These are phyloP conservation scores for Stenopsyche tienmushanensis DNA, from an alignment of 1,140 invertebrate genomes.

Conservation along the genomic window DNA sequence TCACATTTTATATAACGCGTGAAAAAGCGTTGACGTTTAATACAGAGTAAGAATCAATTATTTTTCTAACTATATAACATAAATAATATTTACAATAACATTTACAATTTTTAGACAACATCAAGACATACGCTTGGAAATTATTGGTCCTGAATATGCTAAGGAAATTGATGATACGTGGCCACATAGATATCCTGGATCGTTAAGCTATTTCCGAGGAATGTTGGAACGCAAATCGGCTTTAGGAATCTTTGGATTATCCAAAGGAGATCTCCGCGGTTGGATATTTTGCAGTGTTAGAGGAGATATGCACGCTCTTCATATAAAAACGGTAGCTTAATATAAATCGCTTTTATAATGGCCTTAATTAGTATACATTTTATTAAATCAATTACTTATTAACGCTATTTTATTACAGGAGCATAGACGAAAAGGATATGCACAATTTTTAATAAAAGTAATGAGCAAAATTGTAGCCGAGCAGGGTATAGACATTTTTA, in stretches of 20 bases:
- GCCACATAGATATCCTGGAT: slow-evolving; percentile 21
- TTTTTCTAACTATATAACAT: no score
- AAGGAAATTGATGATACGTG: slow-evolving; percentile 4
- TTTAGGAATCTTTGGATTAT: not conserved
- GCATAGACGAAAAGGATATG: not conserved
- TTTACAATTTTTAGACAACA: no score
- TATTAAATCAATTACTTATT: slow-evolving; percentile 3
- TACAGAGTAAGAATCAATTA: not conserved
- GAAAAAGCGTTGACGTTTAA: not conserved
- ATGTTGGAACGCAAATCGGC: not conserved
- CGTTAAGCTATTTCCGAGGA: slow-evolving; percentile 2
- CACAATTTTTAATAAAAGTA: not conserved
- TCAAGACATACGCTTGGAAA: not conserved
- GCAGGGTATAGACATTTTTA: not conserved
- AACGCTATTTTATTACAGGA: not conserved
- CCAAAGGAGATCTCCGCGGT: not conserved
- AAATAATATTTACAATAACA: no score
- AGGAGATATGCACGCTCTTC: slow-evolving; percentile 9
- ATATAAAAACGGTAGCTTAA: not conserved
- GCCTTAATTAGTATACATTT: no score
- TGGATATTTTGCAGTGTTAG: slow-evolving; percentile 5
- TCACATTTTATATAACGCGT: not conserved
- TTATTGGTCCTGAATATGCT: not conserved
- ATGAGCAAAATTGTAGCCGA: not conserved
- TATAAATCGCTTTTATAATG: not conserved